phyloP scores from a whole-genome alignment of 2,888 invertebrate species.

The Mesorhabditis sp. region DNA sequence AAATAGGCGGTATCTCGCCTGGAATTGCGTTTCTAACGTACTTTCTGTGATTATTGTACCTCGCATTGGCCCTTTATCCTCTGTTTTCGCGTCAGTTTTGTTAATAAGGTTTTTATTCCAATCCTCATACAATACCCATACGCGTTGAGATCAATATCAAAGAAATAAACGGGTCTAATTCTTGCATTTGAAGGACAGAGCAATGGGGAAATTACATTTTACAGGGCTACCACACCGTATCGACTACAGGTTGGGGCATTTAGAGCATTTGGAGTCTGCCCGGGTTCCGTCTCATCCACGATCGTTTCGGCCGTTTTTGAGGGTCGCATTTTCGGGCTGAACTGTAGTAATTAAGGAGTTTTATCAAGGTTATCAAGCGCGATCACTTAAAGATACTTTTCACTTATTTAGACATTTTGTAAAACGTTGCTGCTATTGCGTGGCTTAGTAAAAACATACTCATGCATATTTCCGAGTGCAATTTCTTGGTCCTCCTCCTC shows the following conservation, averaged over 20 bases:
- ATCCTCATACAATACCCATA: neutral
- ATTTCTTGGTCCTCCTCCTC: conserved; percentile 19
- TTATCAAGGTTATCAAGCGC: no score
- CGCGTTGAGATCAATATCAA: neutral
- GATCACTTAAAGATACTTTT: no score
- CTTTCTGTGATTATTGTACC: no score
- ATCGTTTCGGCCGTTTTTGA: neutral
- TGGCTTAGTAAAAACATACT: conserved; percentile 14
- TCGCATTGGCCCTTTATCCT: no score
- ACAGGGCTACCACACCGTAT: neutral
- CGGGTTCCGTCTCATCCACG: neutral
- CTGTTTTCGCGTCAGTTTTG: no score
- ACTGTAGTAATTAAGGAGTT: neutral
- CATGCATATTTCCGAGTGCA: conserved; percentile 18
- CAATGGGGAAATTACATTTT: neutral
- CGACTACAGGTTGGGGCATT: neutral
- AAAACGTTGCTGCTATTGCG: no score
- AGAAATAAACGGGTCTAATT: neutral
- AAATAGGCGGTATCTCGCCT: no score
- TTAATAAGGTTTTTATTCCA: no score
- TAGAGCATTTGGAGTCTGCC: neutral
- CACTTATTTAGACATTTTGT: no score
- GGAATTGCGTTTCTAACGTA: no score
- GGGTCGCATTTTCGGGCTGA: neutral
- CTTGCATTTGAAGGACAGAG: no score